Evolutionary conservation across 2,113 vertebrate genomes (phyloP), one percentile per base, ranked within the genome.

Genomic region (Oryzias celebensis): DNA sequence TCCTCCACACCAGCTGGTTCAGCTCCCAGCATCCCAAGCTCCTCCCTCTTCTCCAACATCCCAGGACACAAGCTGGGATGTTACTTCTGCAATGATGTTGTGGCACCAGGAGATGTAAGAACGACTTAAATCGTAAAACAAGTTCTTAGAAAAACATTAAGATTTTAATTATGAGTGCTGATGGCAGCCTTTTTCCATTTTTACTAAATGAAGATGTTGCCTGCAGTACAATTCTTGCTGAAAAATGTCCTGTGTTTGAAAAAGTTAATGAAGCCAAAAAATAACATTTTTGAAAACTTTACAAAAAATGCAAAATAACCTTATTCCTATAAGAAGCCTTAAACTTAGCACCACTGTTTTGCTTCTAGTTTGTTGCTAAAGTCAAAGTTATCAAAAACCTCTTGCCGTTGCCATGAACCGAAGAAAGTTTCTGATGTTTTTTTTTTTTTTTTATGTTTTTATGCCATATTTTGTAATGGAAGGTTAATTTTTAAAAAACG

Each of bases 41-140:
- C 95, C 0, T 99, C 97, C 0, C 93, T 98, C 17, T 99, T 99
- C 88, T 96, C 96, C 73, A 98, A 99, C 83, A 99, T 98, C 77
- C 97, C 97, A 1, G 97, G 97, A 13, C 95, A 96, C 78, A 95
- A 95, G 76, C 92, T 99, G 17, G 97, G 97, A 78, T 99, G 97
- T 84, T 99, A 99, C 80, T 99, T 99, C 91, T 99, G 97, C 91
- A 99, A 99, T 26, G 97, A 98, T 28, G 97, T 99, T 4, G 97
- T 99, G 67, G 97, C 97, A 45, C 97, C 97, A 0, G 97, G 97
- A 82, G 95, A 99, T 77, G 97, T 99, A 86, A 96, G 97, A 10
- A 56, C 36, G 36, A 36, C 36, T 36, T 36, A 12, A 10, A 12
- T 12, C 8, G 8, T 12, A 36, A 36, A 36, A 2, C 36, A 10